Conservation (phyloP, 2,797 vertebrate genomes). For the Tauraco hartlaubi region DNA sequence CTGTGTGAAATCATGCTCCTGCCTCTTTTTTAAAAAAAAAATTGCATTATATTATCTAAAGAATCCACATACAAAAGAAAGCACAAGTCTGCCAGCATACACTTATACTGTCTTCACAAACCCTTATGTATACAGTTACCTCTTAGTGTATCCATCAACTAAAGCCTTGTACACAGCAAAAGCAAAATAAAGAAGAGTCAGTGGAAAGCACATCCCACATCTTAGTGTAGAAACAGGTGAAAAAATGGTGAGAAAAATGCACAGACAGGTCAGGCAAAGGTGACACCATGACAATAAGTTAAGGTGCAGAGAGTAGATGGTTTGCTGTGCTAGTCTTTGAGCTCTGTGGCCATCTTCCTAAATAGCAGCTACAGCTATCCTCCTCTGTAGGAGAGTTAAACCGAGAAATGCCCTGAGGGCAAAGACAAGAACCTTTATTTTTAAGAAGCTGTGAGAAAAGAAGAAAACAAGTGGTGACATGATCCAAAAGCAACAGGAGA, state of each 20-base stretch:
- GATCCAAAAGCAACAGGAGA: background rate
- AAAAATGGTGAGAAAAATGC: background rate
- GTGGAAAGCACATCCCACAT: background rate
- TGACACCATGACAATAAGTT: background rate
- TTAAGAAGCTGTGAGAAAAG: background rate
- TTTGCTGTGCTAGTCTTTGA: background rate
- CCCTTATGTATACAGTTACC: background rate
- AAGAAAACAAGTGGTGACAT: background rate
- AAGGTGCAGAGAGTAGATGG: background rate
- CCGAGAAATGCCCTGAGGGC: background rate
- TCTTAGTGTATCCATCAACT: background rate
- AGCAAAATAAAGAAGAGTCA: background rate
- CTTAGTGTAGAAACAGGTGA: background rate
- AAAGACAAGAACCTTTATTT: background rate
- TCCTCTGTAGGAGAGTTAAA: background rate
- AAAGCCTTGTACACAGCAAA: background rate
- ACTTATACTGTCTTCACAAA: background rate
- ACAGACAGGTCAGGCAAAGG: background rate
- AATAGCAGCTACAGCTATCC: background rate
- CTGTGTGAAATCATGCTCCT: background rate
- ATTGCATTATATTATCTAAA: background rate
- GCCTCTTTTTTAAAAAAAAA: background rate
- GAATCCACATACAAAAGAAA: background rate
- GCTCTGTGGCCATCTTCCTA: background rate
- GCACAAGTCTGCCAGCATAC: background rate